Evolutionary conservation across 2,888 invertebrate genomes (phyloP).

Genomic region (Hemicrepidius hirtus): DNA sequence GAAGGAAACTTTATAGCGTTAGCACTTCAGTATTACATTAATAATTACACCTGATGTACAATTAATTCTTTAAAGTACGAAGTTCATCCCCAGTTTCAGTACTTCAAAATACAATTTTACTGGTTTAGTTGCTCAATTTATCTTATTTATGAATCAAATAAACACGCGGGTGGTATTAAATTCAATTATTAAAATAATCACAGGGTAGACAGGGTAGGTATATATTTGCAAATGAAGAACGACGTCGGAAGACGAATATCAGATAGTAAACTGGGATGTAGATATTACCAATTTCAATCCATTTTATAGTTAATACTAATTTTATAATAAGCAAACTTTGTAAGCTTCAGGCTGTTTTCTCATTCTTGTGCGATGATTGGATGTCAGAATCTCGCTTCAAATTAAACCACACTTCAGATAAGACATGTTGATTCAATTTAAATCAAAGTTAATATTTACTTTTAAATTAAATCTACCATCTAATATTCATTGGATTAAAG

Average conservation of each 20-base stretch:
- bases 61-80: background rate
- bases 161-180: no score
- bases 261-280: background rate
- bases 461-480: conserved; percentile 44
- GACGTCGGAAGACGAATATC: background rate
- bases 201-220: no score
- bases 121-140: no score
- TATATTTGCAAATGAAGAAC: background rate
- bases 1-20: conserved; percentile 25
- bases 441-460: conserved; percentile 50
- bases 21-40: conserved; percentile 24
- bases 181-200: no score
- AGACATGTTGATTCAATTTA: conserved; percentile 50
- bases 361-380: conserved; percentile 42
- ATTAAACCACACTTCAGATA: conserved; percentile 48
- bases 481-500: conserved; percentile 46
- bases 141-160: no score
- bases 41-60: background rate
- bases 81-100: no score
- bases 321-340: conserved; percentile 27
- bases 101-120: no score
- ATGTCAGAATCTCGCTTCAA: conserved; percentile 44
- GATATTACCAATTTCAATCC: conserved; percentile 24
- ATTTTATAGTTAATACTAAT: conserved; percentile 35
- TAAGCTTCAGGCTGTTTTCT: conserved; percentile 38